A percentile compares a stretch with the other conserved stretches of the same genome.
phyloP scores from a whole-genome alignment of 2,888 invertebrate species.

The Eupithecia exiguata region DNA sequence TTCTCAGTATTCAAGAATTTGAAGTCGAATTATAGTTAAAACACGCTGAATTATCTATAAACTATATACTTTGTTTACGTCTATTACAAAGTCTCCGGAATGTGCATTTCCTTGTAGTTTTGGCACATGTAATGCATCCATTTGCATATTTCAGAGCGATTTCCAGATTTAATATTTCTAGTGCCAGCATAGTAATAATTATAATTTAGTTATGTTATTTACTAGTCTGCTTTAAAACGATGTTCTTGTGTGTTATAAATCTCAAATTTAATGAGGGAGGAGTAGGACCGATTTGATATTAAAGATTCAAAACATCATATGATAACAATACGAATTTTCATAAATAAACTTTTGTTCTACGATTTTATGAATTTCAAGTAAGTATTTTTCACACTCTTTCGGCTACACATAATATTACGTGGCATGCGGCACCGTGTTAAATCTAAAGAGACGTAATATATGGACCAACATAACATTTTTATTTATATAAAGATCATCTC shows the following conservation, averaged over 20 bases:
- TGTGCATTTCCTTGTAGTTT: conserved; percentile 12
- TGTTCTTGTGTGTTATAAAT: not conserved
- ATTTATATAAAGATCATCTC: no score
- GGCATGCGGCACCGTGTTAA: no score
- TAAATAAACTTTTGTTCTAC: no score
- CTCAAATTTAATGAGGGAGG: not conserved
- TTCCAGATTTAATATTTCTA: conserved; percentile 8
- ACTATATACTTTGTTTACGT: not conserved
- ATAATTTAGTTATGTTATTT: not conserved
- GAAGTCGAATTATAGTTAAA: no score
- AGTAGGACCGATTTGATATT: not conserved
- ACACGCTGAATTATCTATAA: not conserved
- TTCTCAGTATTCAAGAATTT: no score
- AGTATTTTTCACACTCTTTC: no score
- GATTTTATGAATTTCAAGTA: no score
- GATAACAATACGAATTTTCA: not conserved
- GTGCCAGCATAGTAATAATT: conserved; percentile 9
- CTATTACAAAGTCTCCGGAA: conserved; percentile 9
- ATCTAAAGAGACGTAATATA: no score
- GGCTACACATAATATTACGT: no score
- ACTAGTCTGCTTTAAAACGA: conserved; percentile 6
- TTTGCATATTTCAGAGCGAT: conserved; percentile 11
- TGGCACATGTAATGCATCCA: conserved; percentile 10
- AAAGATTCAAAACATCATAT: not conserved
- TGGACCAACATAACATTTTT: no score